A percentile compares a stretch with the other conserved stretches of the same genome.
phyloP scores from a whole-genome alignment of 2,113 vertebrate species.

The Xyliphius kryptos region DNA sequence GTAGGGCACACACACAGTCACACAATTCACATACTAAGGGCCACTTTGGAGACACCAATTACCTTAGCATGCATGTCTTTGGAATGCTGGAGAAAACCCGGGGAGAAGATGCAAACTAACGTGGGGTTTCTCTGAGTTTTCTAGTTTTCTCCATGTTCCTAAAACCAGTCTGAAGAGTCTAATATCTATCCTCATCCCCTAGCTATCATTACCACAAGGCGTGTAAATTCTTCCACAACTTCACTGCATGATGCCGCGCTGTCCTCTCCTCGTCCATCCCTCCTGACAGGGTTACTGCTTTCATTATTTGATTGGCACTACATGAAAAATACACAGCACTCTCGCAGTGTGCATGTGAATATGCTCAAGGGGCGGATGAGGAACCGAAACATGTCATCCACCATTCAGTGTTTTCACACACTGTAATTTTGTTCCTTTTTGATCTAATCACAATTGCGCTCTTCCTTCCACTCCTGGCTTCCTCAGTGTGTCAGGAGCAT shows the following conservation, averaged over 20 bases:
- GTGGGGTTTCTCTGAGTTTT: no score
- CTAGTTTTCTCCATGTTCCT: no score
- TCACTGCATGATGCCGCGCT: background rate
- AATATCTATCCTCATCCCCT: background rate
- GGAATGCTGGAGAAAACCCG: no score
- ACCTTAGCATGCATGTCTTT: no score
- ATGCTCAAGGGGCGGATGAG: slow-evolving; percentile 1
- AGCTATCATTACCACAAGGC: background rate
- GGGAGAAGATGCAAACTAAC: no score
- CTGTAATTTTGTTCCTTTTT: slow-evolving; percentile 35
- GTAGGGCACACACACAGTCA: no score
- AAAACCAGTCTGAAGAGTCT: background rate
- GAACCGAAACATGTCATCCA: slow-evolving; percentile 27
- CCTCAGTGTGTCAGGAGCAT: no score
- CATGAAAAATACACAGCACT: slow-evolving; percentile 13
- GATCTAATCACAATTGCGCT: slow-evolving; percentile 8
- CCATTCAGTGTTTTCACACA: slow-evolving; percentile 21
- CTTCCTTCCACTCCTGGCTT: slow-evolving; percentile 13
- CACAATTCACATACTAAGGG: no score
- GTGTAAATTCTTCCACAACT: background rate
- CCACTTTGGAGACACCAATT: no score
- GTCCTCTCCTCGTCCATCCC: background rate
- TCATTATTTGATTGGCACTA: background rate
- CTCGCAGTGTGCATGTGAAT: background rate
- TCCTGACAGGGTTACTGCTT: background rate